These are phyloP conservation scores for Platysternon megacephalum DNA, from an alignment of 2,113 vertebrate species.

Conservation along the genomic window DNA sequence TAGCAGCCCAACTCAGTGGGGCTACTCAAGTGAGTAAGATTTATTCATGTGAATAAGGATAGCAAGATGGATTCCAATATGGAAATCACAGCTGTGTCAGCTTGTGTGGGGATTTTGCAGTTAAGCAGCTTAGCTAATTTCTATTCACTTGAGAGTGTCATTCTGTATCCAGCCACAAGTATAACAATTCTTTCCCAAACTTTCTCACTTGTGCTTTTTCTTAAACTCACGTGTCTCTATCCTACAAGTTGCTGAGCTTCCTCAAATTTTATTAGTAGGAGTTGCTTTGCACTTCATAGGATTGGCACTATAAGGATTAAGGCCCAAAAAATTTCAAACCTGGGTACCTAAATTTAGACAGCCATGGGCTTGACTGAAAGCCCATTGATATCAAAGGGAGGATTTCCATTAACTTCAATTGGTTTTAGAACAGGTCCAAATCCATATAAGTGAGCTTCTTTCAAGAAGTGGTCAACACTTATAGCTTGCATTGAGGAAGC, in stretches of 20 bases:
- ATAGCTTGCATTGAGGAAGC: no score
- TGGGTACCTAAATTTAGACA: no score
- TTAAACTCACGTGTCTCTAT: background rate
- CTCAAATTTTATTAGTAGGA: background rate
- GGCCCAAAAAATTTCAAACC: no score
- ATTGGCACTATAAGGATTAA: no score
- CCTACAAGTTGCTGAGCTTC: background rate
- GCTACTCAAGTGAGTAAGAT: background rate
- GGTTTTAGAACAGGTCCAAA: no score
- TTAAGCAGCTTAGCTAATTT: background rate
- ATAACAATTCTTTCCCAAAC: background rate
- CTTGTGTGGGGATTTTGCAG: background rate
- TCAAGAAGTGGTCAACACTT: no score
- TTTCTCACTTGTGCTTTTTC: fast-evolving
- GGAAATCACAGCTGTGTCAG: background rate
- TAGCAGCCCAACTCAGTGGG: background rate
- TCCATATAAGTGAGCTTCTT: no score
- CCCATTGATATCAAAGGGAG: no score
- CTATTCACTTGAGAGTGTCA: background rate
- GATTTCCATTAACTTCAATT: no score
- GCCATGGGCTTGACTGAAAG: no score
- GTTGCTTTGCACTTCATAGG: background rate
- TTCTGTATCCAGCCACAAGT: background rate
- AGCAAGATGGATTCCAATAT: background rate
- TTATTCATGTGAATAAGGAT: background rate